Conservation (phyloP, 1,140 invertebrate genomes). For the Prorops nasuta region DNA sequence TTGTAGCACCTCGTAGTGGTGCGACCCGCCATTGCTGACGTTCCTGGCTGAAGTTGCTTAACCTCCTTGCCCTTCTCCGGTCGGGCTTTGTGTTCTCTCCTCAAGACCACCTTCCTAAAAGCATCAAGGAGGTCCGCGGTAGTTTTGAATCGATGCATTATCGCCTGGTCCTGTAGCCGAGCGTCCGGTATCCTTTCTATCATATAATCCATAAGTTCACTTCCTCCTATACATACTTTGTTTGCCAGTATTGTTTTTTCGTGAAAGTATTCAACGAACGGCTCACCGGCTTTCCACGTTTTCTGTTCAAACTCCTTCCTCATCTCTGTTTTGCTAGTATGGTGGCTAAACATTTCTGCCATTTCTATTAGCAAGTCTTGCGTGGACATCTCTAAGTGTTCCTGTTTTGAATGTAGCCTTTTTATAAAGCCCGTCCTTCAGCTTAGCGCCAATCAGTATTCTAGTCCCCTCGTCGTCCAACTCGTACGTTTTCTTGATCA, state of each 20-base stretch:
- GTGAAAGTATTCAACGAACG: conserved; percentile 3
- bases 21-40: neutral
- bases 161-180: conserved; percentile 1
- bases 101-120: neutral
- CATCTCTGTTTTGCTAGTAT: neutral
- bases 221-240: neutral
- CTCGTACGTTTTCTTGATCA: no score
- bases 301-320: no score
- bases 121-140: neutral
- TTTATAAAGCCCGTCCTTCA: no score
- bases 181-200: conserved; percentile 1
- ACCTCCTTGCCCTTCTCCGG: neutral
- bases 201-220: conserved; percentile 3
- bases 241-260: conserved; percentile 1
- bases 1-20: conserved; percentile 5
- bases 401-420: no score
- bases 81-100: neutral
- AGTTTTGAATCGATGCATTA: neutral
- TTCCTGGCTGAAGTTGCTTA: neutral
- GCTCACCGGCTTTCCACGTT: no score
- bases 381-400: no score
- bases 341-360: no score
- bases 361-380: no score
- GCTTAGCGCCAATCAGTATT: no score
- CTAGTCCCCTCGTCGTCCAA: no score